A percentile compares a stretch with the other conserved stretches of the same genome.
phyloP scores from a whole-genome alignment of 2,797 vertebrate species.

The Danio aesculapii region DNA sequence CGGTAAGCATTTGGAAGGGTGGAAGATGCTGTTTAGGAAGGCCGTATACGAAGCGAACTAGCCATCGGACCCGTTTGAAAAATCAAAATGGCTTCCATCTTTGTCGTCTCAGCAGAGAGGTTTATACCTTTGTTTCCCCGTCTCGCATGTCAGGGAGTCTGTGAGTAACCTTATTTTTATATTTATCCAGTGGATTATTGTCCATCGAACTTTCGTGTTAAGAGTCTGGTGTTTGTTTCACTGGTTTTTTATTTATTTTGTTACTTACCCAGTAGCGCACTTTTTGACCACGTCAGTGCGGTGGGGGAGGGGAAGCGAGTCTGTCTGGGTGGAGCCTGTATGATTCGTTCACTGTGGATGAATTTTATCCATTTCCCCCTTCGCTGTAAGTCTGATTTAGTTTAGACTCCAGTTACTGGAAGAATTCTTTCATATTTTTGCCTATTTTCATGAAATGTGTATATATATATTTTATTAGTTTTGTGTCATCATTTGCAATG shows the following conservation, averaged over 20 bases:
- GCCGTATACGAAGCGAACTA: slow-evolving; percentile 43
- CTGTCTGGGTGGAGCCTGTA: slow-evolving; percentile 55
- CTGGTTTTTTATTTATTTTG: slow-evolving; percentile 38
- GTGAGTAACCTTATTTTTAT: slow-evolving; percentile 35
- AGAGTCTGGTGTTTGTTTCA: slow-evolving; percentile 22
- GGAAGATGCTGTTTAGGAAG: slow-evolving; percentile 41
- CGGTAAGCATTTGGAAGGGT: slow-evolving; percentile 13
- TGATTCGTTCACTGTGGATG: slow-evolving; percentile 38
- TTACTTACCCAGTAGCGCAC: slow-evolving; percentile 48
- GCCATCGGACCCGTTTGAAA: slow-evolving; percentile 45
- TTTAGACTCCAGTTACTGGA: slow-evolving; percentile 36
- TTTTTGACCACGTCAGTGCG: slow-evolving; percentile 64
- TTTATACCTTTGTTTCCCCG: slow-evolving; percentile 38
- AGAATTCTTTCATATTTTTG: background rate
- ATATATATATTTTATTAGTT: background rate
- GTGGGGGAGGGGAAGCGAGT: slow-evolving; percentile 63
- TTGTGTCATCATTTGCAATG: background rate
- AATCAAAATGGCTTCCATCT: slow-evolving; percentile 68
- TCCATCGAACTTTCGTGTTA: background rate
- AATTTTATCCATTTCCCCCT: slow-evolving; percentile 7
- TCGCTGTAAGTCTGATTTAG: slow-evolving; percentile 25
- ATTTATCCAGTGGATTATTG: slow-evolving; percentile 22
- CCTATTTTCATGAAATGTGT: background rate
- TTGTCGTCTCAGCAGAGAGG: slow-evolving; percentile 59
- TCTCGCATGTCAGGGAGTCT: slow-evolving; percentile 12